Evolutionary conservation across 2,888 invertebrate genomes (phyloP).

Genomic region (Pardosa pseudoannulata): DNA sequence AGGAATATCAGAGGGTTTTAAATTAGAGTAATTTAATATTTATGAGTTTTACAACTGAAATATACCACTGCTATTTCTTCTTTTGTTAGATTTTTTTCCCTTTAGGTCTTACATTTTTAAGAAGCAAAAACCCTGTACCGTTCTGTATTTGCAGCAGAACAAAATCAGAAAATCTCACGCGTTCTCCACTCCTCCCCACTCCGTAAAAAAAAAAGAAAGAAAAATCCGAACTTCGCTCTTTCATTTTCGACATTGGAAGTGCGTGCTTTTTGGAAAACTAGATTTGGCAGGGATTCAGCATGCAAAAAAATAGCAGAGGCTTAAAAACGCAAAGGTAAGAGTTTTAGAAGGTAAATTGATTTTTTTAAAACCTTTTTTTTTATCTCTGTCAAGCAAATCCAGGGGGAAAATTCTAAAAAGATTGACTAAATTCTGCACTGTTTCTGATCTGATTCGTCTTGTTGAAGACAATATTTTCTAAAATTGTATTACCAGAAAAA

Average conservation of each 20-base stretch:
- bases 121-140: not conserved
- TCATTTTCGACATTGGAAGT: not conserved
- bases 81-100: not conserved
- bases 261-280: conserved; percentile 4
- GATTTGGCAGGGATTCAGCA: not conserved
- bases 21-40: conserved; percentile 1
- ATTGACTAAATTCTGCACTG: not conserved
- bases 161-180: not conserved
- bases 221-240: conserved; percentile 13
- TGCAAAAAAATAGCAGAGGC: not conserved
- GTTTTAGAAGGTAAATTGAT: not conserved
- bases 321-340: not conserved
- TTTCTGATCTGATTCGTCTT: too few relatives aligned
- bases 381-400: too few relatives aligned
- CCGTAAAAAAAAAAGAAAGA: not conserved
- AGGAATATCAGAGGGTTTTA: not conserved
- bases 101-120: not conserved
- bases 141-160: not conserved
- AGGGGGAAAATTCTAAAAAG: too few relatives aligned
- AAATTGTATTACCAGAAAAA: too few relatives aligned
- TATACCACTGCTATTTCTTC: not conserved
- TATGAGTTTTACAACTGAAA: not conserved
- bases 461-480: too few relatives aligned
- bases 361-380: not conserved
- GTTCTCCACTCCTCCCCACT: not conserved